Base-by-base conservation (phyloP, 2,888 invertebrate species). In the Euzetes globulus region DNA sequence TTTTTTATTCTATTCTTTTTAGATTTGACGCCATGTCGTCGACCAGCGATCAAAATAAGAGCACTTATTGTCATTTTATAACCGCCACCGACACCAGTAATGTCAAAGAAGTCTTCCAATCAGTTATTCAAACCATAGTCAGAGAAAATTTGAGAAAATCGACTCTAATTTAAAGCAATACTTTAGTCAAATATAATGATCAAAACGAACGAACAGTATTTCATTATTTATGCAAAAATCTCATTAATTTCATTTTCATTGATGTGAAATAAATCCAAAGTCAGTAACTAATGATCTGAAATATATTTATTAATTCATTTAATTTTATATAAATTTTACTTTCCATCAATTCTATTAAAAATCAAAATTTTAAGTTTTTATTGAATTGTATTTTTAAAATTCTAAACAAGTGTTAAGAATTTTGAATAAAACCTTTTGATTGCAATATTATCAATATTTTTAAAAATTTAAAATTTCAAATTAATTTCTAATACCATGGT, bases 11-110 rank as follows among this genome's bases (percentile, higher is more conserved):
- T n/a, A n/a, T n/a, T n/a, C n/a, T n/a, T n/a, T 29, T 29, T 7
- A 55, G 45, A 41, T 74, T 74, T 15, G 55, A 60, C 2, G 7
- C 71, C 17, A 47, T 74, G 33, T 7, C 74, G 37, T 19, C 22
- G 6, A 27, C 9, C 13, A 22, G 41, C 33, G 85, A 86, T 79
- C 85, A 86, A 7, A 83, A 86, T 68, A 86, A 87, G 81, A 85
- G 87, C 15, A 82, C 88, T 37, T 88, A 87, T 81, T 87, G 88
- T 1, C 88, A 88, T 82, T 88, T 88, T 81, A 88, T 87, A 55
- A 88, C 88, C 15, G 88, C 88, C 41, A 88, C 88, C 0, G 88
- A 88, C 79, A 88, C 88, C 29, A 86, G 86, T 78, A 88, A 88
- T 81, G 87, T 88, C 45, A 87, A 87, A 81, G 87, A 87, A 22